Base-by-base conservation (phyloP, 2,888 invertebrate species). In the Xestia ashworthii region DNA sequence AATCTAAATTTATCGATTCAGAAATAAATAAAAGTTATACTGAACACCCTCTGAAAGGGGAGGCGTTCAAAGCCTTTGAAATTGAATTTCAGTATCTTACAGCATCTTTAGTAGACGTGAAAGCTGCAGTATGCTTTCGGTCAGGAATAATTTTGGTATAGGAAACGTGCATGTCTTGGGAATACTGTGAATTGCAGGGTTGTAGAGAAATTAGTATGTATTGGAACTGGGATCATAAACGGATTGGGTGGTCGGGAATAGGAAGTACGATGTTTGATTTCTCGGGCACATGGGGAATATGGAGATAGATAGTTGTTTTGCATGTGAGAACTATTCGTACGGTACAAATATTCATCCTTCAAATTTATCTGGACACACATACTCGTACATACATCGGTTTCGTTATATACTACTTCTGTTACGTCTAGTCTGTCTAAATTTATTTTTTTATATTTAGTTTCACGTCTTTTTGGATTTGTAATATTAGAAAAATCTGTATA, bases 1-100 rank as follows among this genome's bases (percentile, higher is more conserved):
- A 87, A 79, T 73, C 74, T 71, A 80, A 83, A 87, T 87, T 83
- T 87, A 89, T 89, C 81, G 88, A 84, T 81, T 77, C 73, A 72
- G 80, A 85, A 89, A 87, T 87, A 88, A 87, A 89, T 89, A 89
- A 86, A 87, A 73, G 87, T 73, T 75, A 38, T 70, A 83, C 74
- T 80, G 82, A 86, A 85, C 70, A 76, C 75, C 58, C 66, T 50
- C 78, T 81, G 75, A 83, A 80, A 81, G 69, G 67, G 67, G 74
- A 72, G 67, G 77, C 67, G 67, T 70, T 73, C 74, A 84, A 87
- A 88, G 86, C 88, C 73, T 86, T 81, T 76, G 75, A 83, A 86
- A 89, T 87, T 87, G 87, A 89, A 87, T 87, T 89, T 89, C 78
- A 76, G 73, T 75, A 74, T 65, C 76, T 80, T 50, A 76, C 72